These are phyloP conservation scores for Garra rufa DNA, from an alignment of 2,113 vertebrate genomes.

Conservation along the genomic window DNA sequence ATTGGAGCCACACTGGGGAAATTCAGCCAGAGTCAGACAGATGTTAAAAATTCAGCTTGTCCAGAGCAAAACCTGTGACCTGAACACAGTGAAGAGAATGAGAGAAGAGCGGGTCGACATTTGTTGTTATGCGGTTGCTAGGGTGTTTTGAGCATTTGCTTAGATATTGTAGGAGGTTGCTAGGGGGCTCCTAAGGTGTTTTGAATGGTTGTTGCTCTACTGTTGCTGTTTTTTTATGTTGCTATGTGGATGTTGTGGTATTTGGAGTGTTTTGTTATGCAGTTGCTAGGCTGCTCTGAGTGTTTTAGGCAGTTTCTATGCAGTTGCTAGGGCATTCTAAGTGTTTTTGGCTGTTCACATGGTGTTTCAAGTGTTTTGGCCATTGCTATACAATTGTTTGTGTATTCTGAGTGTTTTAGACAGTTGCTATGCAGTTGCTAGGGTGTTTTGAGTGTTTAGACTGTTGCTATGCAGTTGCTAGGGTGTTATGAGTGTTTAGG, in stretches of 20 bases:
- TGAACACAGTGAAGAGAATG: slow-evolving; percentile 72
- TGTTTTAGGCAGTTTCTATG: background rate
- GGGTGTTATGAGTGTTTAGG: too few species aligned
- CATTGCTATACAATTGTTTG: background rate
- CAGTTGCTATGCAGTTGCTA: background rate
- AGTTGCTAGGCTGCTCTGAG: background rate
- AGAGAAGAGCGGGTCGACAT: background rate
- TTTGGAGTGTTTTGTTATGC: background rate
- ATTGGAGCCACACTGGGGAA: slow-evolving; percentile 34
- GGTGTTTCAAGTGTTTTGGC: background rate
- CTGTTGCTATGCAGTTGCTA: background rate
- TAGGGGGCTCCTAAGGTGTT: background rate
- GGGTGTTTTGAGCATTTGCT: background rate
- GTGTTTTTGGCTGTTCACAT: background rate
- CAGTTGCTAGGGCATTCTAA: background rate
- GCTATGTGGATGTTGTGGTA: background rate
- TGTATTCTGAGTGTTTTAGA: background rate
- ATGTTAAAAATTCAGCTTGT: slow-evolving; percentile 45
- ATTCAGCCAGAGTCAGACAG: background rate
- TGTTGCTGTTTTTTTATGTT: background rate
- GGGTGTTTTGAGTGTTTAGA: background rate
- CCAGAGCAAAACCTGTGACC: slow-evolving; percentile 43
- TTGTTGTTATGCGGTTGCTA: background rate
- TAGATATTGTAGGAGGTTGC: background rate
- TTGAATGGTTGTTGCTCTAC: background rate